Evolutionary conservation across 2,888 invertebrate species (phyloP).

Genomic region (Rhingia rostrata): DNA sequence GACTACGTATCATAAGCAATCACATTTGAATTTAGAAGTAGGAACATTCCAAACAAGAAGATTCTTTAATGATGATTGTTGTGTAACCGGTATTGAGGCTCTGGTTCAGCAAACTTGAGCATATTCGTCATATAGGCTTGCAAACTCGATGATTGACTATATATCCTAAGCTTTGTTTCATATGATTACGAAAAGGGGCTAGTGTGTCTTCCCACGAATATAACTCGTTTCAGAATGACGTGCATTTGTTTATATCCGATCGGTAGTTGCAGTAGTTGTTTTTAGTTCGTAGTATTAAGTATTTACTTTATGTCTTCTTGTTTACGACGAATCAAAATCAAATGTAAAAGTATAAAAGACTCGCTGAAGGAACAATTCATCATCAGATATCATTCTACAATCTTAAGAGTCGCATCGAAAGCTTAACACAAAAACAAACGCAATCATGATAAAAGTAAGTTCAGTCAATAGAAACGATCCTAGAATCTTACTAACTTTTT

Average conservation of each 20-base stretch:
- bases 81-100: no score
- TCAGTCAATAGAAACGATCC: neutral
- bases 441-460: slow-evolving; percentile 49
- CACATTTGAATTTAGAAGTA: no score
- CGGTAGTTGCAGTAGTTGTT: neutral
- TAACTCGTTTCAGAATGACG: slow-evolving; percentile 1
- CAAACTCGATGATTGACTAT: neutral
- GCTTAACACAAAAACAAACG: neutral
- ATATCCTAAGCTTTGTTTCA: neutral
- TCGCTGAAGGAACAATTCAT: neutral
- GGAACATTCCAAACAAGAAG: no score
- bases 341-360: slow-evolving; percentile 38
- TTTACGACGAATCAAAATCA: neutral
- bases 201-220: neutral
- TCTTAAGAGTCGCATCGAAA: slow-evolving; percentile 2
- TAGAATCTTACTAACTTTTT: no score
- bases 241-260: neutral
- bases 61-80: no score
- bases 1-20: no score
- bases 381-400: slow-evolving; percentile 21
- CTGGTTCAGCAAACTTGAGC: no score
- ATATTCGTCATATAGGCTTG: no score
- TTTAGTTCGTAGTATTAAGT: neutral
- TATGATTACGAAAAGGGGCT: neutral
- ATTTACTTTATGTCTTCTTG: neutral